Base-by-base conservation (phyloP, 1,140 invertebrate genomes). In the Drosophila pruinosa region DNA sequence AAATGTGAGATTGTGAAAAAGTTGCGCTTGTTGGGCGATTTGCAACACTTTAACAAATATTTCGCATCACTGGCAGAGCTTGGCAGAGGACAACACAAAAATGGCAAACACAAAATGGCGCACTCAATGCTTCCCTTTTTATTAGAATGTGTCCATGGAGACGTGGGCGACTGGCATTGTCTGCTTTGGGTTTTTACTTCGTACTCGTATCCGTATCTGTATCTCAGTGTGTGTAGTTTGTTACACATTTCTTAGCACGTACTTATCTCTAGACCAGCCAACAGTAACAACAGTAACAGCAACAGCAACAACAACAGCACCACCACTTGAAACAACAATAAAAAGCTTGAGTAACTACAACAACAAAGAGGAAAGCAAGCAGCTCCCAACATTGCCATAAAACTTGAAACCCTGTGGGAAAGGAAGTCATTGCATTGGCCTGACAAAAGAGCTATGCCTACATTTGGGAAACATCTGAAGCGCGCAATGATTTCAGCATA, bases 131-230 rank as follows among this genome's bases (percentile, higher is more conserved):
- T 71, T 75, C 61, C 81, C 81, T 77, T 85, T 85, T 85, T 85
- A 85, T 85, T 85, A 86, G 81, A 85, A 85, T 85, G 81, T 72
- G 81, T 78, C 81, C 81, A 75, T 86, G 62, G 81, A 86, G 81
- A 86, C 81, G 77, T 65, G 69, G 77, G 81, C 73, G 77, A 69
- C 77, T 68, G 78, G 77, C 82, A 85, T 85, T 85, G 81, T 85
- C 73, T 85, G 72, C 19, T 52, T 45, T 6, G 14, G 48, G 22
- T 62, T 47, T 17, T 19, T 21, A 24, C 61, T 53, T 39, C 48
- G 6, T 7, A 48, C 43, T 10, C 58, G 67, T 57, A 58, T 68
- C 38, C 45, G 54, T 75, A 54, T 79, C 19, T 56, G 34, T 57
- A 47, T 52, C 21, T 65, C 38, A 50, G 58, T 68, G 70, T 73